phyloP scores from a whole-genome alignment of 2,888 invertebrate species.

The Drosophila monieri region DNA sequence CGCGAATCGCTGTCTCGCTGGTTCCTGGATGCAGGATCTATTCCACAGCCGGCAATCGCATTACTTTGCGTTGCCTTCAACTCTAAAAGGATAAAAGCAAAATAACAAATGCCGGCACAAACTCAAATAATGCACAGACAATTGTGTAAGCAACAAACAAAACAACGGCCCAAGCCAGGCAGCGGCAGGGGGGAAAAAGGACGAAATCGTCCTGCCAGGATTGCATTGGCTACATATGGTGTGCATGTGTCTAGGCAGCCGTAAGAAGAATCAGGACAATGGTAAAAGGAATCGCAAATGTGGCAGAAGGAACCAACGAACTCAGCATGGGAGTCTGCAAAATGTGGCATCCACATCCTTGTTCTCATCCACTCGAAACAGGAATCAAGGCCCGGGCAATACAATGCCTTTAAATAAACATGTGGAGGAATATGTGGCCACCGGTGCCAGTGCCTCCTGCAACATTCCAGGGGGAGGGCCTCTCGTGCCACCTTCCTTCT shows the following conservation, averaged over 20 bases:
- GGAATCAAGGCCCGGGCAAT: slow-evolving; percentile 26
- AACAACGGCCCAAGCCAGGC: neutral
- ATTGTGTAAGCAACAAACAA: slow-evolving; percentile 60
- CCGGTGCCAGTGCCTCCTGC: neutral
- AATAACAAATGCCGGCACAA: slow-evolving; percentile 70
- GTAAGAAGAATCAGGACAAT: slow-evolving; percentile 25
- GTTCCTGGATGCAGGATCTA: slow-evolving; percentile 20
- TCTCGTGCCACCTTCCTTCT: neutral
- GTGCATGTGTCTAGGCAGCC: neutral
- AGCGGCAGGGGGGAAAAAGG: neutral
- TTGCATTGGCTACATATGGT: slow-evolving; percentile 15
- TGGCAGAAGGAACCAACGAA: slow-evolving; percentile 56
- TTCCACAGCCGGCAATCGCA: slow-evolving; percentile 62
- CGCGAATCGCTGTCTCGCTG: slow-evolving; percentile 28
- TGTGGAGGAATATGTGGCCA: slow-evolving; percentile 29
- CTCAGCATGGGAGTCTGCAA: slow-evolving; percentile 38
- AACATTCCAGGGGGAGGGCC: neutral
- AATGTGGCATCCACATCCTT: slow-evolving; percentile 18
- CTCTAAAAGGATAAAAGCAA: slow-evolving; percentile 66
- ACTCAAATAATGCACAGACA: slow-evolving; percentile 77
- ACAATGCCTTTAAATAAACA: slow-evolving; percentile 35
- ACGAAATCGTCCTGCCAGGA: slow-evolving; percentile 3
- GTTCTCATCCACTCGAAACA: slow-evolving; percentile 21
- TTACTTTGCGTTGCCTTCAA: slow-evolving; percentile 55
- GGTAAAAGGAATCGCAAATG: slow-evolving; percentile 70